Evolutionary conservation across 2,888 invertebrate species (phyloP), one percentile per base, ranked within the genome.

Genomic region (Pollenia labialis): DNA sequence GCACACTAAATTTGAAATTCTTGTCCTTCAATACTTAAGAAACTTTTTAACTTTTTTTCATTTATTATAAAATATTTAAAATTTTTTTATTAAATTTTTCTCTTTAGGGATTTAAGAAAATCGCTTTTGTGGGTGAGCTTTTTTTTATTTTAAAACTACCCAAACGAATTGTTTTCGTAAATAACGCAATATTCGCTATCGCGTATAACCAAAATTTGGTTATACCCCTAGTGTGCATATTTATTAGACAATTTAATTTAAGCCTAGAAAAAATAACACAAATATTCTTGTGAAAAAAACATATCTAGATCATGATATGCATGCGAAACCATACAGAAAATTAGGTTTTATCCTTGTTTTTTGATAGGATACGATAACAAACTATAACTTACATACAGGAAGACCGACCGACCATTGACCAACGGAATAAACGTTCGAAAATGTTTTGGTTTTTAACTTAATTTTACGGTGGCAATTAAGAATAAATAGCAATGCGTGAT

Each of bases 401-500:
- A 74, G 50, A 14, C 23, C 23, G 23, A 23, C 2, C 2, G 23
- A 23, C 23, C 2, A 23, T 23, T 23, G 23, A 23, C 32, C 40
- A 12, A 32, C 23, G 44, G 11, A 69, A 62, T 9, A 64, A 44
- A 71, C 7, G 9, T 56, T 44, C 0, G 44, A 75, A 76, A 80
- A 75, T 76, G 52, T 71, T 76, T 81, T 71, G 14, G 88, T 88
- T 87, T 89, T 66, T 85, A 85, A 88, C 88, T 89, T 88, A 87
- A 89, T 89, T 89, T 89, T 84, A 88, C 88, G 88, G 85, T 87
- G 88, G 86, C 89, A 85, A 89, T 89, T 89, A 88, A 89, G 90
- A 90, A 90, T 90, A 91, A 91, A 91, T 90, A 90, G 90, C 89
- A 89, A 90, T 91, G 89, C 91, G 91, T 91, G 91, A 91, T 90